These are phyloP conservation scores for Pangasius larnaudii DNA, from an alignment of 2,797 vertebrate species.

Conservation along the genomic window DNA sequence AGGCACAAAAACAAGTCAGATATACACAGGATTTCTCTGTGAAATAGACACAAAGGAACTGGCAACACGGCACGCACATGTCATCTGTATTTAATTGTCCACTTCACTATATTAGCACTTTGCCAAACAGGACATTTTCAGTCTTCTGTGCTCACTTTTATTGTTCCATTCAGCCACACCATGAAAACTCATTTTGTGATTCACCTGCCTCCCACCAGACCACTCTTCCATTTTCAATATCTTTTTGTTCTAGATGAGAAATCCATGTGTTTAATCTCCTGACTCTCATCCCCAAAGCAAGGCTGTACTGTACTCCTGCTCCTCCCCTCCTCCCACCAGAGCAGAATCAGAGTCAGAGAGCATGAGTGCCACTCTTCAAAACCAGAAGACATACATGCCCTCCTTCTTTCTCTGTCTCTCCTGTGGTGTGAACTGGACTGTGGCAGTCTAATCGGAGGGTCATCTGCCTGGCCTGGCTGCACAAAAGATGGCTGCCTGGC, in stretches of 20 bases:
- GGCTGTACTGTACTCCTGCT: conserved; percentile 12
- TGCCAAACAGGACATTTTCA: not conserved
- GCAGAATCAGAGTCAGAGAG: conserved; percentile 5
- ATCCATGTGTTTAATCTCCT: conserved; percentile 23
- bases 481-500: conserved; percentile 41
- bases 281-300: conserved; percentile 9
- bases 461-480: conserved; percentile 28
- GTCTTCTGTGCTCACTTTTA: not conserved
- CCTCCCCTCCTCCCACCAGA: not conserved
- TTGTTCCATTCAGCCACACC: not conserved
- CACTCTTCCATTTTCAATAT: conserved; percentile 26
- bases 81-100: not conserved
- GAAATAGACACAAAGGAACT: not conserved
- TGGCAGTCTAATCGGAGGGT: conserved; percentile 32
- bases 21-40: not conserved
- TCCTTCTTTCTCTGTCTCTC: conserved; percentile 11
- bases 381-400: conserved; percentile 19
- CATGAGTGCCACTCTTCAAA: conserved; percentile 29
- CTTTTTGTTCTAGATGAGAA: conserved; percentile 30
- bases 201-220: conserved; percentile 13
- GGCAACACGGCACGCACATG: not conserved
- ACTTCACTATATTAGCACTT: not conserved
- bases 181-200: conserved; percentile 27
- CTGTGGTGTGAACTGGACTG: conserved; percentile 16
- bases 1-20: conserved; percentile 29